Evolutionary conservation across 2,888 invertebrate genomes (phyloP).

Genomic region (Perdita meconis): DNA sequence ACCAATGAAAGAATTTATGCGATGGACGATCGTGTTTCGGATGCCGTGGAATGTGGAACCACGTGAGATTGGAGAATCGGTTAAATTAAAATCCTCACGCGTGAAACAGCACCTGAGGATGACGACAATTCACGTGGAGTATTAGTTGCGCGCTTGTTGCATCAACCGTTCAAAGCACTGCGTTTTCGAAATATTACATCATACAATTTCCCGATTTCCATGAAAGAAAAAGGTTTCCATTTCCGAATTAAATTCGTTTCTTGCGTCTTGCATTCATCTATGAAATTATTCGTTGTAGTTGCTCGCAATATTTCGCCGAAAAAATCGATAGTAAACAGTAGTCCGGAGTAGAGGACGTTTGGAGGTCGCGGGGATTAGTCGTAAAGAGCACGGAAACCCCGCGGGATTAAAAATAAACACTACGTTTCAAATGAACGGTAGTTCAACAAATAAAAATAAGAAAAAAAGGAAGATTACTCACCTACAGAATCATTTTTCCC

Average conservation of each 20-base stretch:
- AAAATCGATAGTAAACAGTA: not conserved
- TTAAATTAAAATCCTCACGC: not conserved
- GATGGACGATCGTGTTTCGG: not conserved
- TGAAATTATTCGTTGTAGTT: not conserved
- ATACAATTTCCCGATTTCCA: not conserved
- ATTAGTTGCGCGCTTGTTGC: constrained; percentile 7
- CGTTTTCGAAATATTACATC: constrained; percentile 3
- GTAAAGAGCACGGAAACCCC: not conserved
- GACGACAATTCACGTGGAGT: not conserved
- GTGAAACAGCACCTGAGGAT: not conserved
- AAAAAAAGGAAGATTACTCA: constrained; percentile 28
- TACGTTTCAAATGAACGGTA: no score
- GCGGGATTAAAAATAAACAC: no score
- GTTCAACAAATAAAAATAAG: not conserved
- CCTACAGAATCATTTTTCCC: constrained; percentile 14
- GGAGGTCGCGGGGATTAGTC: constrained; percentile 52
- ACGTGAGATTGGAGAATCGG: not conserved
- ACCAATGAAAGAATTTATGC: not conserved
- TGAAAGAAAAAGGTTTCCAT: no score
- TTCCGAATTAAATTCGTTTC: not conserved
- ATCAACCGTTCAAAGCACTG: not conserved
- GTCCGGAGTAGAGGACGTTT: constrained; percentile 48
- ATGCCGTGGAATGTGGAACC: no score
- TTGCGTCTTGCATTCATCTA: not conserved
- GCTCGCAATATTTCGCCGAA: not conserved